phyloP scores from a whole-genome alignment of 1,140 invertebrate species.

The silkworm (Bombyx mori) region DNA sequence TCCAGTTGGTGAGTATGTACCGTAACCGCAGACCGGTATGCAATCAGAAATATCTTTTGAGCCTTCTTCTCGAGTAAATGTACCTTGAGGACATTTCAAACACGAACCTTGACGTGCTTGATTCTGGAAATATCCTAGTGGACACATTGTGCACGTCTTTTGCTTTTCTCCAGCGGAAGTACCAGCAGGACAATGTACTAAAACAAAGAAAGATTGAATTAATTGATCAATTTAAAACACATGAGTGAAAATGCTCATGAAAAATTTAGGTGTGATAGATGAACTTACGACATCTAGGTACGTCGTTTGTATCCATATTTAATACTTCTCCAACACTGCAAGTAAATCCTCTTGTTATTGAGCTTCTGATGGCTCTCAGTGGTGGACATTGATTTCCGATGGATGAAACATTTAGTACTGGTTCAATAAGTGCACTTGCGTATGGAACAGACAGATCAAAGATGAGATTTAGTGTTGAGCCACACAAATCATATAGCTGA shows the following conservation, averaged over 20 bases:
- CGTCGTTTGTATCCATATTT: conserved; percentile 91
- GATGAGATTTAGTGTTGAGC: conserved; percentile 92
- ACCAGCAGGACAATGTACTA: conserved; percentile 95
- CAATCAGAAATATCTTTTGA: conserved; percentile 87
- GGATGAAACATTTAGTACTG: conserved; percentile 88
- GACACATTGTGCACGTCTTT: conserved; percentile 90
- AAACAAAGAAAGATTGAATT: conserved; percentile 34
- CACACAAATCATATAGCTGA: conserved; percentile 94
- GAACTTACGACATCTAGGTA: conserved; percentile 91
- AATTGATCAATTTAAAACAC: conserved; percentile 8
- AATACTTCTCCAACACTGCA: conserved; percentile 94
- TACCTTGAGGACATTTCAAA: conserved; percentile 90
- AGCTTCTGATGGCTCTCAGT: conserved; percentile 87
- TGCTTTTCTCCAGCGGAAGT: conserved; percentile 92
- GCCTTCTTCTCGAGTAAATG: conserved; percentile 93
- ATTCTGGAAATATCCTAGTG: conserved; percentile 93
- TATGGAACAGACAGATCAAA: conserved; percentile 95
- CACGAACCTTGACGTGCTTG: conserved; percentile 89
- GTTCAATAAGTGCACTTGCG: conserved; percentile 91
- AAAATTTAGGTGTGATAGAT: too few relatives aligned
- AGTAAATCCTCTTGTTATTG: conserved; percentile 89
- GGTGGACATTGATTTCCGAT: conserved; percentile 94
- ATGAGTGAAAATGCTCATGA: too few relatives aligned
- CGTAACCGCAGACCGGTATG: conserved; percentile 94
- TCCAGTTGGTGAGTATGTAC: conserved; percentile 95